Evolutionary conservation across 1,140 invertebrate species (phyloP).

Genomic region (Sitodiplosis mosellana): DNA sequence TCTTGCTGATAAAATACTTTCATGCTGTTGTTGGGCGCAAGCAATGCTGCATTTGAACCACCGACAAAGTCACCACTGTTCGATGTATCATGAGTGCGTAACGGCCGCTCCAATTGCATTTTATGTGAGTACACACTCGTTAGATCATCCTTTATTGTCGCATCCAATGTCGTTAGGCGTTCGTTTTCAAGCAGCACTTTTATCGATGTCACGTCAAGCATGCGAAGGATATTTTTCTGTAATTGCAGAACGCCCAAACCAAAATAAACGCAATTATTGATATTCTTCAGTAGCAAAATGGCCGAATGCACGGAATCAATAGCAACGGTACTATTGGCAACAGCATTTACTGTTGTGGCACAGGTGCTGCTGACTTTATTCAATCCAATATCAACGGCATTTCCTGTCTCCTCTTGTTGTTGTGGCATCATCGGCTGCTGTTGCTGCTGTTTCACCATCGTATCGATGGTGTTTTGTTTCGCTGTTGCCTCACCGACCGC

Average conservation of each 20-base stretch:
- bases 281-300: neutral
- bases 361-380: neutral
- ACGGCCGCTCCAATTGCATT: conserved; percentile 6
- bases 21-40: neutral
- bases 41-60: neutral
- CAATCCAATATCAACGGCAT: too few relatives aligned
- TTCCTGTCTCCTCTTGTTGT: neutral
- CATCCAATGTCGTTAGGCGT: conserved; percentile 9
- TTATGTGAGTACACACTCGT: conserved; percentile 11
- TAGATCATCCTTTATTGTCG: conserved; percentile 9
- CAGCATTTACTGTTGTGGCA: neutral
- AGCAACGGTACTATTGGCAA: neutral
- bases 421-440: neutral
- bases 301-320: neutral
- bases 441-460: neutral
- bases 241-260: conserved; percentile 11
- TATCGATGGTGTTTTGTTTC: neutral
- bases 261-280: conserved; percentile 19
- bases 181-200: conserved; percentile 17
- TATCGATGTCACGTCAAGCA: conserved; percentile 18
- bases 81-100: conserved; percentile 4
- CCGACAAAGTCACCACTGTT: neutral
- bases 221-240: conserved; percentile 11
- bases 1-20: conserved; percentile 35
- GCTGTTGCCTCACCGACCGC: neutral